Conservation (phyloP, 1,140 invertebrate species). For the Philotrypesis tridentata region DNA sequence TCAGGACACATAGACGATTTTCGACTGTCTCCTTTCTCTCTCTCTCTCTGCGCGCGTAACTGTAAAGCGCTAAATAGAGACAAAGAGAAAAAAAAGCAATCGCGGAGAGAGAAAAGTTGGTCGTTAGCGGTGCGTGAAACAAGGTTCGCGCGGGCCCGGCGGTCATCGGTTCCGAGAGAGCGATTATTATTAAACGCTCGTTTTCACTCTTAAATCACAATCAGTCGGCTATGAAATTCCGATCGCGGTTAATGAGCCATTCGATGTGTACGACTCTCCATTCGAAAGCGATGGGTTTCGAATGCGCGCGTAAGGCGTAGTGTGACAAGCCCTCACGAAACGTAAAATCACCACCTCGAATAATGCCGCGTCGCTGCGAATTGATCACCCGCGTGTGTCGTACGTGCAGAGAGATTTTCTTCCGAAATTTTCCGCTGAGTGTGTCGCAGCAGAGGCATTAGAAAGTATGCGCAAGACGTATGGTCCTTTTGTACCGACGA, state of each 20-base stretch:
- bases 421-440: too few relatives aligned
- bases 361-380: too few relatives aligned
- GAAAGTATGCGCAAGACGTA: too few relatives aligned
- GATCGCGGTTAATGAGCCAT: not conserved
- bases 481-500: too few relatives aligned
- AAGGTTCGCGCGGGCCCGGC: too few relatives aligned
- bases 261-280: not conserved
- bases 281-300: too few relatives aligned
- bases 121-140: not conserved
- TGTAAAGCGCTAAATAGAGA: not conserved
- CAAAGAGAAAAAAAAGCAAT: not conserved
- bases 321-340: not conserved
- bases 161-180: not conserved
- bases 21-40: too few relatives aligned
- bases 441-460: too few relatives aligned
- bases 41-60: too few relatives aligned
- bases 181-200: not conserved
- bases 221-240: not conserved
- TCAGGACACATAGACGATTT: too few relatives aligned
- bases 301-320: not conserved
- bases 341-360: not conserved
- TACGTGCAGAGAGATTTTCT: not conserved
- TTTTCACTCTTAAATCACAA: not conserved
- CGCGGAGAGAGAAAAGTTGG: not conserved
- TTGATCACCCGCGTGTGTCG: too few relatives aligned